Evolutionary conservation across 2,888 invertebrate genomes (phyloP), one percentile per base, ranked within the genome.

Genomic region (Ecliptopera silaceata): DNA sequence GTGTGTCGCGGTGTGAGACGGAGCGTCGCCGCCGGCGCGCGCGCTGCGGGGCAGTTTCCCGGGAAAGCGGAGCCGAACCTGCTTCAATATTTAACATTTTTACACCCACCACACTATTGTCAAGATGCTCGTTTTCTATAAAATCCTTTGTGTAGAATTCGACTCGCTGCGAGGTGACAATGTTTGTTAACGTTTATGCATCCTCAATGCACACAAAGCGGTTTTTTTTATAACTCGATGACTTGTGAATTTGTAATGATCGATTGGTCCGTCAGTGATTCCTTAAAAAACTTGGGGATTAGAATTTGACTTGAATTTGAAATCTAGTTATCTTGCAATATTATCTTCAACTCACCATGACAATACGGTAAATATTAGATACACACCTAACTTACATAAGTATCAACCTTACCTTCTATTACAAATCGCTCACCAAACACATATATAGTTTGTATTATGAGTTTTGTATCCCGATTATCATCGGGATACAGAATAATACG

Each of bases 211-310:
- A 79, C 74, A 89, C 88, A 88, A 88, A 86, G 75, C 63, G 5
- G 68, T 83, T 88, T 88, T 88, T 88, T 88, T 88, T 86, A 82
- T 86, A 74, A 85, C 75, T 71, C 86, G 91, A 91, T 91, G 91
- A 91, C 91, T 91, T 84, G 91, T 90, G 90, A 91, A 90, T 89
- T 90, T 89, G 85, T 84, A 82, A 75, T 89, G 91, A 91, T 91
- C 77, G 91, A 91, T 90, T 71, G 80, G 75, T 75, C 80, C 75
- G 69, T 67, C 63, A 78, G 68, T 70, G 59, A 66, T 53, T 59
- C 54, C 45, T 63, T 47, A 63, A 79, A 80, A 81, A 82, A 77
- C 73, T 72, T 75, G 77, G 69, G 68, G 74, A 84, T 74, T 70
- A 73, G 72, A 73, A 61, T 67, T 66, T 64, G 60, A 65, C 12